Base-by-base conservation (phyloP, 2,888 invertebrate genomes). In the Hirtodrosophila confusa region DNA sequence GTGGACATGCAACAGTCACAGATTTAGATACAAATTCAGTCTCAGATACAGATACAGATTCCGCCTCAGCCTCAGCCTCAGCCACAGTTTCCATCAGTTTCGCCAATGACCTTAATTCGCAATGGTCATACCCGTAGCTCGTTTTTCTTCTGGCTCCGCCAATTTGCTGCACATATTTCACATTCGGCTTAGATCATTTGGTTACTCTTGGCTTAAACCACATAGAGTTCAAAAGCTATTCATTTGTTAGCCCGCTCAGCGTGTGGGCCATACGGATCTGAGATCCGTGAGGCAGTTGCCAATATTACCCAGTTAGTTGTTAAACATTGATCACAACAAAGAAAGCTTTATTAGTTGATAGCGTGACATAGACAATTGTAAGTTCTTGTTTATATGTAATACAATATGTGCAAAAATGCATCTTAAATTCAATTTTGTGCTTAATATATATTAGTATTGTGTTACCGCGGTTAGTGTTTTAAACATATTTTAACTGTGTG, bases 71-170 rank as follows among this genome's bases (percentile, higher is more conserved):
- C 29, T 47, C 40, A 31, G 37, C 0, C 6, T 27, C 27, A 5
- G 65, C 49, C 50, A 23, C 57, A 6, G 47, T n/a, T n/a, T n/a
- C 39, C 33, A 44, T 44, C 49, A 40, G 55, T 53, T 37, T 39
- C 58, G 66, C 67, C 78, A 84, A 86, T 85, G 85, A 85, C 85
- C 85, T 85, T 85, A 85, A 85, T 85, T 88, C 78, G 85, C 68
- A 49, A 33, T 63, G 80, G 70, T 64, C 69, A 71, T 43, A 27
- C 17, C 17, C 17, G 2, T 17, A 72, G 80, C 77, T 76, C 80
- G 84, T 82, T 86, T 86, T 67, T 80, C 82, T 78, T 80, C 51
- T 65, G 85, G 69, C 87, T 65, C 62, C 78, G 73, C 64, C 87
- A 82, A 82, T 82, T 82, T 82, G 76, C 68, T 41, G 83, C 51